Conservation (phyloP, 2,888 invertebrate species). For the Parthenolecanium corni region DNA sequence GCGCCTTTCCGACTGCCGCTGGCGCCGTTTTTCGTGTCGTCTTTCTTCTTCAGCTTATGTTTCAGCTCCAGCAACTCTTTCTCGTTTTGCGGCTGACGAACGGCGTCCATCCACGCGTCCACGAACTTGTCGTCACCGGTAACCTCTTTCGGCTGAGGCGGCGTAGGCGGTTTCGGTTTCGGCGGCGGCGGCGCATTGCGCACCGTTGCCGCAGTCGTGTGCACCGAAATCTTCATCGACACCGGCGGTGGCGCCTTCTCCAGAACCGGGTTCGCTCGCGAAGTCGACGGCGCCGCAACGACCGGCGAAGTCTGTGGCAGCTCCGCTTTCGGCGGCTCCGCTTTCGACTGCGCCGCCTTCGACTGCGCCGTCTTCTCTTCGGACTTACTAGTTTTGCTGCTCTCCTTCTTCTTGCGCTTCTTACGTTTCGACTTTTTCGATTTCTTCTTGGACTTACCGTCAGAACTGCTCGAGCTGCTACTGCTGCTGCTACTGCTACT, state of each 20-base stretch:
- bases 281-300: constrained; percentile 28
- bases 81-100: constrained; percentile 1
- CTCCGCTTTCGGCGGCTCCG: constrained; percentile 36
- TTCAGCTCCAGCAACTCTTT: constrained; percentile 22
- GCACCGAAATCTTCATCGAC: constrained; percentile 30
- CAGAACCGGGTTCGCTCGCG: too few species aligned
- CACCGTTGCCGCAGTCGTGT: constrained; percentile 22
- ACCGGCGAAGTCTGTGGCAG: constrained; percentile 39
- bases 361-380: constrained; percentile 21
- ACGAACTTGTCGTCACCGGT: constrained; percentile 19
- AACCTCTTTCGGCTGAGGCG: neutral
- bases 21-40: neutral
- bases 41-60: constrained; percentile 9
- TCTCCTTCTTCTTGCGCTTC: constrained; percentile 26
- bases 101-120: constrained; percentile 14
- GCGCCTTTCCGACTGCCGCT: neutral
- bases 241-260: too few species aligned
- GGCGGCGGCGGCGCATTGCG: neutral
- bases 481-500: constrained; percentile 3
- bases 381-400: too few species aligned
- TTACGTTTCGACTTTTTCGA: neutral
- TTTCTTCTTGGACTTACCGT: neutral
- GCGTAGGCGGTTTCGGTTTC: neutral
- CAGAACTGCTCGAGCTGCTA: neutral
- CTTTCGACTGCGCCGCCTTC: constrained; percentile 22